Evolutionary conservation across 2,888 invertebrate genomes (phyloP), one percentile per base, ranked within the genome.

Genomic region (Cacoxenus indagator): DNA sequence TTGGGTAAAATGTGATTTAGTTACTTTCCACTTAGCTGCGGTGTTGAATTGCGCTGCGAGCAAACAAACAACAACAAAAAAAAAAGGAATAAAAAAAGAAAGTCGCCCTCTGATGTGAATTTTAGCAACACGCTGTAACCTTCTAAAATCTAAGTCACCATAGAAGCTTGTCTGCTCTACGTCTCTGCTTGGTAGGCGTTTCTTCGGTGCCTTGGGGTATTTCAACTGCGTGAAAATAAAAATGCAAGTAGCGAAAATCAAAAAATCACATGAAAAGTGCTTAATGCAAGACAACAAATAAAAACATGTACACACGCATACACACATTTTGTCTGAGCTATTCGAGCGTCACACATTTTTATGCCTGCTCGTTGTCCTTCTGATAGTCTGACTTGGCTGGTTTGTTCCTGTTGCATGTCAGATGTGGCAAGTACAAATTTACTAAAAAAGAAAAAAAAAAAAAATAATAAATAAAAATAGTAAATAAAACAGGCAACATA

Each of bases 1-100:
- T 48, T 64, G 65, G 37, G 51, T 65, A 65, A 65, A 65, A 24
- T 65, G 65, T 65, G 65, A 65, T 65, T 65, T 51, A 54, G 65
- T 54, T 54, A 37, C 65, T 14, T 65, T 48, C 51, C 54, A 65
- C 54, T 65, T 54, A 65, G 48, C 24, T 54, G 22, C 26, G 54
- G 65, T 65, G 31, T 65, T 65, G 65, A 54, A 65, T 65, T 65
- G 29, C 65, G 65, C 37, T 51, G 19, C 51, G n/a, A 62, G 61
- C 61, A 43, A 24, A n/a, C 26, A 37, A 61, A 24, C 61, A 48
- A 17, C 1, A 43, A 43, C 43, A 43, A 14, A 9, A 43, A 8
- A n/a, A 43, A 43, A 11, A 14, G n/a, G 11, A 43, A 43, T n/a
- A 43, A 43, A 43, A 43, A 11, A 43, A 43, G 45, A 59, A 62